Conservation (phyloP, 2,797 vertebrate genomes). For the Falco biarmicus region DNA sequence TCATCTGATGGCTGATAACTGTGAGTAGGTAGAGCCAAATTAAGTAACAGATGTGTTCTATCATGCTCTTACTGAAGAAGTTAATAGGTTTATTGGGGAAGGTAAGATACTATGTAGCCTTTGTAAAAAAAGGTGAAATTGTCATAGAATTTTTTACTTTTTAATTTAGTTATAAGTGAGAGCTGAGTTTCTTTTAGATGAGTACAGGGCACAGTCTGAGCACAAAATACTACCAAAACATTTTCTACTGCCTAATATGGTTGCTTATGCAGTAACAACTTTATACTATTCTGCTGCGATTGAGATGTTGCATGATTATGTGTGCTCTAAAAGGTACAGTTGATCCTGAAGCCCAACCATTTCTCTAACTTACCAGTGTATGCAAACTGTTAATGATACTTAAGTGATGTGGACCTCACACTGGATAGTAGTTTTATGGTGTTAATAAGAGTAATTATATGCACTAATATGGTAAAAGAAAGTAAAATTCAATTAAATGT, state of each 20-base stretch:
- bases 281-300: not conserved
- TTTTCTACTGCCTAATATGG: not conserved
- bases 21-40: not conserved
- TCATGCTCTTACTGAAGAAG: not conserved
- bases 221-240: not conserved
- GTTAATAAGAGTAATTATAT: slow-evolving; percentile 80
- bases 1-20: not conserved
- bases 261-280: not conserved
- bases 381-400: slow-evolving; percentile 72
- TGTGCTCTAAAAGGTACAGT: not conserved
- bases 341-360: not conserved
- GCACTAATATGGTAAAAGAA: slow-evolving; percentile 72
- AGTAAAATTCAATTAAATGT: slow-evolving; percentile 74
- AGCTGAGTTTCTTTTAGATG: not conserved
- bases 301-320: not conserved
- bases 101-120: not conserved
- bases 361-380: slow-evolving; percentile 59
- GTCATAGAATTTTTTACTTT: not conserved
- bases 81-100: not conserved
- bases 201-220: not conserved
- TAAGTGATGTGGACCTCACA: slow-evolving; percentile 75
- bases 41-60: not conserved
- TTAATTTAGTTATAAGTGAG: not conserved
- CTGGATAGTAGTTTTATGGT: slow-evolving; percentile 63
- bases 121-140: not conserved